These are phyloP conservation scores for Zaprionus nigranus DNA, from an alignment of 1,140 invertebrate species.

Conservation along the genomic window DNA sequence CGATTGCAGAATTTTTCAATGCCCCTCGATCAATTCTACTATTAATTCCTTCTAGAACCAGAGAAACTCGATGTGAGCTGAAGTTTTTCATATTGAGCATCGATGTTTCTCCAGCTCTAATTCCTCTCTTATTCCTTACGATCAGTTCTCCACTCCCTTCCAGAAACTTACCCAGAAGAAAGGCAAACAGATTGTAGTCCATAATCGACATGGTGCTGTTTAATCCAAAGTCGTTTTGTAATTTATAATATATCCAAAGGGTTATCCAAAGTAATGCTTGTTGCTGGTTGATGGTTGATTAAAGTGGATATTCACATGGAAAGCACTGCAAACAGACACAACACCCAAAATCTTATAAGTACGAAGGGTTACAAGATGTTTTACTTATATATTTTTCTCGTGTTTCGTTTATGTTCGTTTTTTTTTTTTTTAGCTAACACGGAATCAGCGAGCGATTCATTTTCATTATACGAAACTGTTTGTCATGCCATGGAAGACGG, in stretches of 20 bases:
- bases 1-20: too few species aligned
- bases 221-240: constrained; percentile 59
- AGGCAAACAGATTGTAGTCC: constrained; percentile 57
- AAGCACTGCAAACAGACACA: constrained; percentile 74
- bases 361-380: constrained; percentile 54
- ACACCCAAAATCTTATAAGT: constrained; percentile 63
- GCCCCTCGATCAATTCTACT: too few species aligned
- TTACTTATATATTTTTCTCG: constrained; percentile 36
- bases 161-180: constrained; percentile 65
- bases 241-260: constrained; percentile 61
- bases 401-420: constrained; percentile 31
- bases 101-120: too few species aligned
- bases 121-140: not conserved
- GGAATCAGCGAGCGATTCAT: constrained; percentile 61
- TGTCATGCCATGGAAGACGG: constrained; percentile 56
- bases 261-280: constrained; percentile 72
- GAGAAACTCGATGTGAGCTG: too few species aligned
- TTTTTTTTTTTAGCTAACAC: constrained; percentile 49
- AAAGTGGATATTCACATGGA: constrained; percentile 72
- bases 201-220: constrained; percentile 49
- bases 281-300: constrained; percentile 16
- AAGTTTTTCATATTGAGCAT: too few species aligned
- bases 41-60: too few species aligned
- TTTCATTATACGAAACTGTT: constrained; percentile 66
- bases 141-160: not conserved